Base-by-base conservation (phyloP, 2,888 invertebrate genomes). In the Apotomis betuletana region DNA sequence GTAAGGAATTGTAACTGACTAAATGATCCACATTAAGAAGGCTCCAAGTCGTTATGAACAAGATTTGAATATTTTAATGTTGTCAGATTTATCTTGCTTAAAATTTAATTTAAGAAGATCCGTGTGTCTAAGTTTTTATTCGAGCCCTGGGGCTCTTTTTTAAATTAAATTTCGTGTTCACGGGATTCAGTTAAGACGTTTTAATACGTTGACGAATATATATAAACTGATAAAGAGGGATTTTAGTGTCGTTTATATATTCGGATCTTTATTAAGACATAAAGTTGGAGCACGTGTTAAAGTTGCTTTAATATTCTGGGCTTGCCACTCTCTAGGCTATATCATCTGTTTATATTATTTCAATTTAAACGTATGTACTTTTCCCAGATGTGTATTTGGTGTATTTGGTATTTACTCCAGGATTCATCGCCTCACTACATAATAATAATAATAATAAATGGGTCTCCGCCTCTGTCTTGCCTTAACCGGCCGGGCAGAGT, bases 31-130 rank as follows among this genome's bases (percentile, higher is more conserved):
- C 75, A 75, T 76, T 76, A 75, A 75, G 74, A 63, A 58, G 55
- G 68, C 68, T 64, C 70, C 74, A 68, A 70, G 69, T 79, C 80
- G 77, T 82, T 78, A 84, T 81, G 81, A 83, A 82, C 80, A 80
- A 82, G 83, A 84, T 85, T 74, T 75, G 57, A 75, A 78, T 78
- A 78, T 78, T 78, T 77, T 78, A 78, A 78, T 77, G 78, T 75
- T 75, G 64, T 67, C 75, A 76, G 75, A 77, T 79, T 79, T 75
- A 78, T 79, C 78, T 76, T 74, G 75, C 76, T 78, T 76, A 74
- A 74, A 77, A 76, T 78, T 77, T 76, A 77, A 77, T 78, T 78
- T 75, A 58, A 70, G 70, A 65, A 67, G 72, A 76, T 78, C 73
- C 73, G 59, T 73, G 73, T 69, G 64, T 65, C 27, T 54, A 49